Base-by-base conservation (phyloP, 2,113 vertebrate genomes). In the Lasiurus borealis region DNA sequence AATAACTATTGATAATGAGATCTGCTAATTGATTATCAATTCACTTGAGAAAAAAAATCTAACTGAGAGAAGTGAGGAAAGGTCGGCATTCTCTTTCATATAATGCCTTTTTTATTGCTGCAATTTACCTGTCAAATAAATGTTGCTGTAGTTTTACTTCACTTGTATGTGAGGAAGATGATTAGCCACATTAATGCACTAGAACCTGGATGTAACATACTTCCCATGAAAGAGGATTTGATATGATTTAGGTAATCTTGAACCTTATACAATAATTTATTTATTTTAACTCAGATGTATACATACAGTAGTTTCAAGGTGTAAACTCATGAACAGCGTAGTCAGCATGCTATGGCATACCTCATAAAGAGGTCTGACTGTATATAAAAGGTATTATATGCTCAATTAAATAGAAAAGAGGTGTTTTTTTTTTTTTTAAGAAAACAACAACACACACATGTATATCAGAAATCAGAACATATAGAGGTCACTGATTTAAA, bases 191-290 rank as follows among this genome's bases (percentile, higher is more conserved):
- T 66, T 68, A 88, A 66, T 88, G 19, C 8, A 52, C 40, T 82
- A 73, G 77, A 85, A 82, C 19, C 16, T 77, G 48, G 1, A n/a
- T 62, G 0, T 72, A 76, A n/a, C n/a, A 29, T 62, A 72, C 76
- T 92, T 95, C 48, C 57, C 69, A 48, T 72, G 16, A 76, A 87
- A 73, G 71, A 75, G 40, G 81, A 77, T 73, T 75, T 73, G 40
- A 3, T 88, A 27, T 48, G 21, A 90, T 59, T 94, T 73, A 57
- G 52, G 85, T 90, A 85, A 88, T 68, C 11, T 85, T 62, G 46
- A 92, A n/a, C 7, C 9, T 9, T 12, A 73, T 69, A 7, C 23
- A 93, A 23, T 80, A 72, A 59, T 44, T 90, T 52, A 40, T 77
- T 83, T 73, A 69, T 54, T 71, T 90, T 54, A 84, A 40, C n/a